Conservation (phyloP, 2,888 invertebrate species). For the Acrobasis suavella region DNA sequence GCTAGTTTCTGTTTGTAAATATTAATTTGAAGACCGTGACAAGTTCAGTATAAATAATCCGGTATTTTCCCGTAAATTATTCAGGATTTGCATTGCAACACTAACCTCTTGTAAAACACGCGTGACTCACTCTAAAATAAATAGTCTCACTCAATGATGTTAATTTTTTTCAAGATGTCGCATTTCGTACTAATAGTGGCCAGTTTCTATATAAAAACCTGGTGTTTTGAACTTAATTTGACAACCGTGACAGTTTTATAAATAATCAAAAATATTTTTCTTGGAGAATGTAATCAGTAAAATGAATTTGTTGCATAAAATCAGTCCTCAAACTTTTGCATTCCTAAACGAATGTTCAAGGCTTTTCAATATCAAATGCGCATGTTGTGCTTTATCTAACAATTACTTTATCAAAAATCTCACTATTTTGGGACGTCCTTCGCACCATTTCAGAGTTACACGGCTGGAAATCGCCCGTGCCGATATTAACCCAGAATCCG, state of each 20-base stretch:
- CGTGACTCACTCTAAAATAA: slow-evolving; percentile 51
- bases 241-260: neutral
- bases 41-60: neutral
- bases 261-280: neutral
- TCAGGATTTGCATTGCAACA: slow-evolving; percentile 3
- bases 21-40: neutral
- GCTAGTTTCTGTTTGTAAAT: too few species aligned
- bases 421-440: slow-evolving; percentile 77
- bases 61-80: neutral
- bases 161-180: too few species aligned
- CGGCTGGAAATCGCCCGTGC: slow-evolving; percentile 63
- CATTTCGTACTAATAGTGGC: too few species aligned
- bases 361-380: too few species aligned
- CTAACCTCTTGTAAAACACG: slow-evolving; percentile 32
- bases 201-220: too few species aligned
- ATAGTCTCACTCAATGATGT: neutral
- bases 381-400: too few species aligned
- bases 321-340: too few species aligned
- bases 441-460: slow-evolving; percentile 61
- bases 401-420: slow-evolving; percentile 36
- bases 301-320: too few species aligned
- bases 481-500: slow-evolving; percentile 61
- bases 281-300: too few species aligned
- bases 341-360: too few species aligned
- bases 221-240: too few species aligned